Conservation (phyloP, 2,113 vertebrate genomes). For the Chloropsis cyanopogon region DNA sequence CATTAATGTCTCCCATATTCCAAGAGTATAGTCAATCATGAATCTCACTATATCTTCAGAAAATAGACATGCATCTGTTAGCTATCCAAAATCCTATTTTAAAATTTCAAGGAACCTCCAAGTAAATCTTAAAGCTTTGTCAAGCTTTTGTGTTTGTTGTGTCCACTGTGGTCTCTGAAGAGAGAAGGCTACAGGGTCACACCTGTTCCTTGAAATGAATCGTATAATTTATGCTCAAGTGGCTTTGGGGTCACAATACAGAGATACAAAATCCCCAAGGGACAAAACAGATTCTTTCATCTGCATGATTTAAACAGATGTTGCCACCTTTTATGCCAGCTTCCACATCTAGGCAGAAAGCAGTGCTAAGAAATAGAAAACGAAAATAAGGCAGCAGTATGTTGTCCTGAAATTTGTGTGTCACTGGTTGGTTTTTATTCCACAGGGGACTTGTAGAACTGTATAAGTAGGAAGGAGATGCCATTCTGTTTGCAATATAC, state of each 20-base stretch:
- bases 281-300: conserved; percentile 50
- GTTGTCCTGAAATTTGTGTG: not conserved
- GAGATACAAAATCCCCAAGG: conserved; percentile 8
- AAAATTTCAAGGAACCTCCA: not conserved
- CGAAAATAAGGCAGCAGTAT: not conserved
- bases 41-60: not conserved
- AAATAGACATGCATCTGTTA: not conserved
- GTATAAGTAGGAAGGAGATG: not conserved
- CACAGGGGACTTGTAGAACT: not conserved
- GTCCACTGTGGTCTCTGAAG: not conserved
- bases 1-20: not conserved
- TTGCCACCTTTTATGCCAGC: conserved; percentile 57
- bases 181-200: conserved; percentile 39
- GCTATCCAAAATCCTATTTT: not conserved
- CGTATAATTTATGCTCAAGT: conserved; percentile 32
- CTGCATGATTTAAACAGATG: conserved; percentile 57
- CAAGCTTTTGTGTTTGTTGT: not conserved
- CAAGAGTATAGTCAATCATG: not conserved
- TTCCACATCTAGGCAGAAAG: conserved; percentile 38
- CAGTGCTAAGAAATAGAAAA: not conserved
- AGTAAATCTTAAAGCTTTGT: not conserved
- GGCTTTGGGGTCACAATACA: conserved; percentile 16
- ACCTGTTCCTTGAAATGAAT: conserved; percentile 58
- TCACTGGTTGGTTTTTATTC: not conserved
- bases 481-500: not conserved